Evolutionary conservation across 2,113 vertebrate genomes (phyloP).

Genomic region (Poeciliopsis retropinna): DNA sequence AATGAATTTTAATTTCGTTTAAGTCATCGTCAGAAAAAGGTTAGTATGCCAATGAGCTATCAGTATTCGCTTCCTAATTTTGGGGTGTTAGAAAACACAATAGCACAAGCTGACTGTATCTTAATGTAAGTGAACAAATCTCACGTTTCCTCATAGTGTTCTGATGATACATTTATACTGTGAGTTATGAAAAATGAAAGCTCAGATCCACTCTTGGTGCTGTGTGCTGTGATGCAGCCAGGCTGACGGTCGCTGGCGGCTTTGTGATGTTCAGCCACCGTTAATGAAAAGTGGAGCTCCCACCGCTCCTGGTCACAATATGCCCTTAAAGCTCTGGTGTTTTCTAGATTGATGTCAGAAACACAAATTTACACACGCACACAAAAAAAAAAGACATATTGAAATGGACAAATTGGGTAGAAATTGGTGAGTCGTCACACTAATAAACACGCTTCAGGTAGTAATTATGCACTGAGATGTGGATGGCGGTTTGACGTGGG

Average conservation of each 20-base stretch:
- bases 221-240: slow-evolving; percentile 45
- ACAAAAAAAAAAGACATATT: not conserved
- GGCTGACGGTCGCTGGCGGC: slow-evolving; percentile 54
- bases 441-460: not conserved
- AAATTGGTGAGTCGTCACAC: slow-evolving; percentile 2
- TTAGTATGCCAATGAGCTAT: not conserved
- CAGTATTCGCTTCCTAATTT: slow-evolving; percentile 1
- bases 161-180: slow-evolving; percentile 32
- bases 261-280: slow-evolving; percentile 57
- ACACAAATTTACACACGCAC: slow-evolving; percentile 25
- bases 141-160: slow-evolving; percentile 13
- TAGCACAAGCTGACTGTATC: not conserved
- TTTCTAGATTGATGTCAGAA: slow-evolving; percentile 37
- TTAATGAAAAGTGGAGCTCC: slow-evolving; percentile 63
- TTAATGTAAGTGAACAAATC: not conserved
- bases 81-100: not conserved
- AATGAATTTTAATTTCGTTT: no score
- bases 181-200: slow-evolving; percentile 25
- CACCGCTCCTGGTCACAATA: slow-evolving; percentile 57
- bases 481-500: slow-evolving; percentile 15
- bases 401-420: slow-evolving; percentile 13
- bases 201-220: slow-evolving; percentile 32
- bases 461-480: slow-evolving; percentile 5
- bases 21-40: not conserved
- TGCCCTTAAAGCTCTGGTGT: slow-evolving; percentile 24